phyloP scores from a whole-genome alignment of 1,140 invertebrate species.

The Tetramorium alpestre region DNA sequence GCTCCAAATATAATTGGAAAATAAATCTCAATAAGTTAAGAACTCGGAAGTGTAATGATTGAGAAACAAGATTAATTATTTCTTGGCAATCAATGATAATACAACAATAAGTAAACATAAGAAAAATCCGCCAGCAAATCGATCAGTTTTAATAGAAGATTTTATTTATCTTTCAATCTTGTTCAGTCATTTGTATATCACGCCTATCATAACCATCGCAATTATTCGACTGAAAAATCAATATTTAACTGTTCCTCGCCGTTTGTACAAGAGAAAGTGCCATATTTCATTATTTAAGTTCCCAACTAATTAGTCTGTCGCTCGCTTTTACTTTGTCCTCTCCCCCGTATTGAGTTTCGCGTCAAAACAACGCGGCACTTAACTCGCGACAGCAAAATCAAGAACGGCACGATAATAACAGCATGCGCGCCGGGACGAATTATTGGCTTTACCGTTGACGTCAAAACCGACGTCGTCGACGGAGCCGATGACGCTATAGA shows the following conservation, averaged over 20 bases:
- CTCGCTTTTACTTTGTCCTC: not conserved
- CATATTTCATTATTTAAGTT: constrained; percentile 7
- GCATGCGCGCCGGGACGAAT: not conserved
- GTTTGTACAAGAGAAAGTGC: not conserved
- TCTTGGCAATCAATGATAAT: not conserved
- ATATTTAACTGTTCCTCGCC: not conserved
- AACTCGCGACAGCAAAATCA: not conserved
- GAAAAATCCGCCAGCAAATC: not conserved
- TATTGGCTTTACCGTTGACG: constrained; percentile 35
- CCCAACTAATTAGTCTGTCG: not conserved
- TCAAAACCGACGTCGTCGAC: not conserved
- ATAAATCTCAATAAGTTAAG: not conserved
- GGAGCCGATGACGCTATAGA: not conserved
- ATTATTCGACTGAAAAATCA: not conserved
- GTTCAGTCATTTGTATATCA: not conserved
- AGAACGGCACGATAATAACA: constrained; percentile 15
- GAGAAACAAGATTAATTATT: not conserved
- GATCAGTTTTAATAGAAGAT: not conserved
- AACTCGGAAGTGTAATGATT: not conserved
- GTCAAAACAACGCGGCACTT: not conserved
- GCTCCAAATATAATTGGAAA: not conserved
- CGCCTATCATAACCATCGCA: not conserved
- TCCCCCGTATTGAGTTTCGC: not conserved
- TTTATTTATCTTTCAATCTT: not conserved
- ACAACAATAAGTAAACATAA: not conserved